These are phyloP conservation scores for Apocheima hispidaria DNA, from an alignment of 2,888 invertebrate genomes.

Conservation along the genomic window DNA sequence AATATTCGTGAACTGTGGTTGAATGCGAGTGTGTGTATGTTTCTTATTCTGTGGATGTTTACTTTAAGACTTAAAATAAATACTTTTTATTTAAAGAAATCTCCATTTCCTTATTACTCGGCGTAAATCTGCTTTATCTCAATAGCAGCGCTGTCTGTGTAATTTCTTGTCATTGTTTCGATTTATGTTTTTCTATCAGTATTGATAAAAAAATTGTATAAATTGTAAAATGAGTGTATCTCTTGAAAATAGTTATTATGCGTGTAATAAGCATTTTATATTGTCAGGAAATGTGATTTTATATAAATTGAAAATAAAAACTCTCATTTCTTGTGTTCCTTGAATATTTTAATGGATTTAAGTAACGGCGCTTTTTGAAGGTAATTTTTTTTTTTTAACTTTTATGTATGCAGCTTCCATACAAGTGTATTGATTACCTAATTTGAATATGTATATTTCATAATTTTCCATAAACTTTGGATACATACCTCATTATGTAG, in stretches of 20 bases:
- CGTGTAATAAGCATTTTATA: constrained; percentile 59
- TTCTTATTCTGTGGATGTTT: constrained; percentile 63
- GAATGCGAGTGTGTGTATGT: constrained; percentile 47
- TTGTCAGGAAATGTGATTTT: constrained; percentile 63
- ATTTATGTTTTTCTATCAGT: constrained; percentile 35
- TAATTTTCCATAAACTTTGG: too few species aligned
- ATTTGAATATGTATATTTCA: too few species aligned
- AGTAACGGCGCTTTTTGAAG: constrained; percentile 11
- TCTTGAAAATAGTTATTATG: constrained; percentile 62
- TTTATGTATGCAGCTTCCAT: too few species aligned
- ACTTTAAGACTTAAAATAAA: constrained; percentile 66
- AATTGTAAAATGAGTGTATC: constrained; percentile 43
- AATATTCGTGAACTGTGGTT: constrained; percentile 49
- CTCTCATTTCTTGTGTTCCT: constrained; percentile 45
- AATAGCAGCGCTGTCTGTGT: constrained; percentile 12
- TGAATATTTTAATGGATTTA: constrained; percentile 25
- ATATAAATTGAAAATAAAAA: constrained; percentile 68
- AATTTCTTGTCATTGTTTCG: constrained; percentile 30
- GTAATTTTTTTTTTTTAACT: constrained; percentile 22
- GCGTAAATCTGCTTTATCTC: background rate
- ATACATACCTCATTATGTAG: too few species aligned
- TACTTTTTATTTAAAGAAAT: constrained; percentile 45
- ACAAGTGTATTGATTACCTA: too few species aligned
- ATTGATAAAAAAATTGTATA: constrained; percentile 45
- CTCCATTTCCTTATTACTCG: constrained; percentile 36